Base-by-base conservation (phyloP, 1,140 invertebrate species). In the Drosophila mojavensis region DNA sequence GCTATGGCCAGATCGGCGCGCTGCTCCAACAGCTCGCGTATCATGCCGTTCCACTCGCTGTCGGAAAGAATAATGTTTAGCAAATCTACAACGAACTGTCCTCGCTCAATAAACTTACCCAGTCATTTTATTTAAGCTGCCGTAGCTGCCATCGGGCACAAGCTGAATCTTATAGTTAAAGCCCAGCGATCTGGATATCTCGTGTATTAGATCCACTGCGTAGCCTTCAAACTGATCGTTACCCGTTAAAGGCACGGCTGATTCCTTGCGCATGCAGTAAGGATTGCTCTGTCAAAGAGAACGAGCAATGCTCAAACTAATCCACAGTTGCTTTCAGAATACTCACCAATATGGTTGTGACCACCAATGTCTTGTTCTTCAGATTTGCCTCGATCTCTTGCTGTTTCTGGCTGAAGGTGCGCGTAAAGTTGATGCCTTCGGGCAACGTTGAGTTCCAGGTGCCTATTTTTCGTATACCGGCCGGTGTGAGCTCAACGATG, bases 21-120 rank as follows among this genome's bases (percentile, higher is more conserved):
- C 93, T 98, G 96, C 88, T 97, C 96, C 53, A 98, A 93, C 2
- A 99, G 93, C 92, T 98, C 97, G 74, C 96, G 95, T 75, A 99
- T 98, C 95, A 98, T 98, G 43, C 98, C 98, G 90, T 98, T 97
- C 98, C 98, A 99, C 93, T 97, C 96, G 84, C 95, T 96, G 17
- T 10, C 15, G 17, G 15, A 43, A 76, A 41, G 4, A 45, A 45
- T 11, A 17, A n/a, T 7, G 45, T n/a, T 28, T 30, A 20, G 10
- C 3, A 33, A 26, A 15, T 39, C 3, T 13, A 1, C 9, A 15
- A 24, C n/a, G n/a, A 4, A 62, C 6, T 15, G 28, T 33, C 20
- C 7, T 6, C 0, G 0, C 11, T 10, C 0, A 5, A 28, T 15
- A 1, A 10, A 3, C 5, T 48, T 78, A 92, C 91, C 88, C 88